Evolutionary conservation across 2,113 vertebrate genomes (phyloP).

Genomic region (Vimba vimba): DNA sequence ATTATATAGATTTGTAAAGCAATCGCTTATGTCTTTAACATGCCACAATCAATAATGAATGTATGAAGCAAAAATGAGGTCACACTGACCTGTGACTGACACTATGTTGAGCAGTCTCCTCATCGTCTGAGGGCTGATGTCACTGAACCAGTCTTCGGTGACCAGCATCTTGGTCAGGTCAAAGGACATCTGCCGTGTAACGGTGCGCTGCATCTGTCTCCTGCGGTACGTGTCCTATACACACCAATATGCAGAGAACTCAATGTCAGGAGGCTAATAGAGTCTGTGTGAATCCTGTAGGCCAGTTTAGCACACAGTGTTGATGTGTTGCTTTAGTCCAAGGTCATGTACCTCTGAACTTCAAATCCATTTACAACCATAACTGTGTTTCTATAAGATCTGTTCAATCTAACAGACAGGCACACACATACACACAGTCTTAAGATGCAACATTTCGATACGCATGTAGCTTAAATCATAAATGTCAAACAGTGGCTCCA

Average conservation of each 20-base stretch:
- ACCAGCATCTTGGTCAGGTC: constrained; percentile 96
- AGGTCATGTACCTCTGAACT: neutral
- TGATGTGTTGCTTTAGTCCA: neutral
- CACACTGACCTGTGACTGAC: constrained; percentile 88
- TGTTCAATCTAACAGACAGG: neutral
- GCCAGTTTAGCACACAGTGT: neutral
- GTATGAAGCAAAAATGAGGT: neutral
- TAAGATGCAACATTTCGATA: neutral
- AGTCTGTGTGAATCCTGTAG: neutral
- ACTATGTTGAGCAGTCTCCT: constrained; percentile 96
- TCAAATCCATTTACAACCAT: neutral
- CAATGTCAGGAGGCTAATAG: neutral
- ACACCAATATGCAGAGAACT: neutral
- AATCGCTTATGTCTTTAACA: neutral
- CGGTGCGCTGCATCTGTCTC: constrained; percentile 91
- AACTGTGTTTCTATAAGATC: neutral
- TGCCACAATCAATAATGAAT: neutral
- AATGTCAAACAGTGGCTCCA: neutral
- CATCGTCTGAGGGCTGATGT: constrained; percentile 99
- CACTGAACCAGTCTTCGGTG: constrained; percentile 98
- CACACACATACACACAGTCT: constrained; percentile 8
- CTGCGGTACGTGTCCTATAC: constrained; percentile 92
- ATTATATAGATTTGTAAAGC: neutral
- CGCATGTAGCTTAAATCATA: neutral
- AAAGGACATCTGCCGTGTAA: constrained; percentile 98